phyloP scores from a whole-genome alignment of 2,797 vertebrate species.

The Gymnopithys bicolor region DNA sequence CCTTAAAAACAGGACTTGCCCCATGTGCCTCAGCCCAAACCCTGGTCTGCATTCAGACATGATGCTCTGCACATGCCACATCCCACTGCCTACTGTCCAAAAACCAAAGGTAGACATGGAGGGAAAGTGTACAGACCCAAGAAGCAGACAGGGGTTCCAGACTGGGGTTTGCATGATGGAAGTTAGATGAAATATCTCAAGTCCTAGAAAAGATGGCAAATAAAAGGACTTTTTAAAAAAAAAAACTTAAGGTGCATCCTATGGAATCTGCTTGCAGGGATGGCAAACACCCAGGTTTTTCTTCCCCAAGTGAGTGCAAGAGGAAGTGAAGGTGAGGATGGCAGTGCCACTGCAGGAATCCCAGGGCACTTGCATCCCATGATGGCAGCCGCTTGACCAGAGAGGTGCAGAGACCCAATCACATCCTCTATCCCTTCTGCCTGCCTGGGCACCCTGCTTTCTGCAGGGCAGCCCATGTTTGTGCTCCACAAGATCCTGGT shows the following conservation, averaged over 20 bases:
- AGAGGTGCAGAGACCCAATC: not conserved
- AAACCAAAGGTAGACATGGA: fast-evolving
- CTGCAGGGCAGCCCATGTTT: not conserved
- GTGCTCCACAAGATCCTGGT: not conserved
- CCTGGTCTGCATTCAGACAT: not conserved
- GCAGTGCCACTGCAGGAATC: not conserved
- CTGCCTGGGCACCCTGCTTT: not conserved
- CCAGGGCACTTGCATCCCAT: not conserved
- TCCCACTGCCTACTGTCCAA: not conserved
- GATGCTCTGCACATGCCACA: not conserved
- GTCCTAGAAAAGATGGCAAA: not conserved
- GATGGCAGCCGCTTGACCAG: fast-evolving
- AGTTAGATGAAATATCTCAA: not conserved
- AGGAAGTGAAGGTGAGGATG: not conserved
- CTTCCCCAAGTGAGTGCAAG: not conserved
- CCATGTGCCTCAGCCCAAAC: not conserved
- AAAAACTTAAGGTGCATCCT: not conserved
- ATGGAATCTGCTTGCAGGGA: not conserved
- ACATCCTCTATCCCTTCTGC: not conserved
- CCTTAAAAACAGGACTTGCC: not conserved
- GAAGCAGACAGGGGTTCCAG: not conserved
- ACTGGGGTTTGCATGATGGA: fast-evolving
- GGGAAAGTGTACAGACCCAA: not conserved
- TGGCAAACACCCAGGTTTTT: not conserved
- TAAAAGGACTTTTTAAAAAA: fast-evolving